Base-by-base conservation (phyloP, 2,888 invertebrate species). In the Oeneis ivallda region DNA sequence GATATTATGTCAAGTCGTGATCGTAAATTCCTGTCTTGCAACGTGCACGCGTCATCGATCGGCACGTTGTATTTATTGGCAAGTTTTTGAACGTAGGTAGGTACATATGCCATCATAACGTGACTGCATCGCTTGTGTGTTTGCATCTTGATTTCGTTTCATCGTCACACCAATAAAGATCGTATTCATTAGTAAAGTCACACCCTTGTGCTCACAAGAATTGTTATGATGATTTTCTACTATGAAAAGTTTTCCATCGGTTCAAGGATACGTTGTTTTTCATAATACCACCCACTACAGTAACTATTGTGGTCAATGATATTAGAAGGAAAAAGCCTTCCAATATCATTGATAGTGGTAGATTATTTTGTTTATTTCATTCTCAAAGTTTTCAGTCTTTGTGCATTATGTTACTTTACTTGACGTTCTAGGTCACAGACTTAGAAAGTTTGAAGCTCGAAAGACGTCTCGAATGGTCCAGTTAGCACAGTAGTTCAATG, bases 21-120 rank as follows among this genome's bases (percentile, higher is more conserved):
- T 26, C 26, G 26, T 26, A 26, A 64, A 64, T 61, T 61, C 66
- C 47, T 37, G 26, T 43, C 65, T 19, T 70, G 72, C 81, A 81
- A 32, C 65, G 43, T 70, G 72, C 81, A 81, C 83, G 82, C 78
- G 77, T 77, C 72, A 1, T 59, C 74, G 26, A 26, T 5, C 26
- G 26, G 75, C 76, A 78, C 74, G 68, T 71, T 71, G 76, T 79
- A 80, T 84, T 83, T 79, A 76, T 82, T 79, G 76, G 70, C 64
- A 66, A 50, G 68, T 75, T 83, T 84, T 77, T 74, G 73, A 78
- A 73, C 75, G 75, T 74, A n/a, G n/a, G n/a, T n/a, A n/a, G n/a
- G n/a, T n/a, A n/a, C n/a, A n/a, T n/a, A 73, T 67, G 72, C 73
- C 68, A 69, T 67, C 58, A 53, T 76, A 81, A 83, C 85, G 82